Base-by-base conservation (phyloP, 2,888 invertebrate species). In the Caenorhabditis wallacei region DNA sequence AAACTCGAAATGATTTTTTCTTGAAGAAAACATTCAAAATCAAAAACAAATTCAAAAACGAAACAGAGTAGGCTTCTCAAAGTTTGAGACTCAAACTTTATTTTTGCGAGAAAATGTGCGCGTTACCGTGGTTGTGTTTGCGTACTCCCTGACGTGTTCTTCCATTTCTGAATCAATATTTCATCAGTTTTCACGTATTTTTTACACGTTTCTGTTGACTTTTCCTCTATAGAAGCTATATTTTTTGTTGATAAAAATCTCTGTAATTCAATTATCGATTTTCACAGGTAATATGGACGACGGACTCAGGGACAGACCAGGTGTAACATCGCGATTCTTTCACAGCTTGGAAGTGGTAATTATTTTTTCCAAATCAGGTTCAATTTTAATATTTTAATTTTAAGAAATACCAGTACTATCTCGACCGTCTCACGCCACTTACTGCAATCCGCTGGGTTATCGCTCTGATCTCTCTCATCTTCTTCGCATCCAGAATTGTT, bases 361-460 rank as follows among this genome's bases (percentile, higher is more conserved):
- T 87, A 81, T 81, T 57, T 48, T 16, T 13, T 18, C 20, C 13
- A 2, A 48, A 75, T 20, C 22, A 46, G 22, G 13, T 22, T 43
- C 20, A 13, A 13, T 16, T 69, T 0, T 16, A 46, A 5, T 11
- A 20, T 48, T 56, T 53, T 51, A n/a, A n/a, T 57, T 86, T 91
- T 68, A 80, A 92, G 92, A 88, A 90, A 59, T 92, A 91, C 71
- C 92, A 92, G 68, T 88, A 90, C 71, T 92, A 91, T 76, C 84
- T 92, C 71, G 92, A 92, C 75, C 84, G 88, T 53, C 87, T 90
- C 43, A 92, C 92, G 11, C 92, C 92, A 43, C 89, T 89, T 80
- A 87, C 88, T 10, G 78, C 87, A 1, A 71, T 90, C 54, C 87
- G 92, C 81, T 92, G 92, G 92, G 82, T 82, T 24, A 87, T 91